Conservation (phyloP, 2,113 vertebrate species). For the Malurus alboscapulatus region DNA sequence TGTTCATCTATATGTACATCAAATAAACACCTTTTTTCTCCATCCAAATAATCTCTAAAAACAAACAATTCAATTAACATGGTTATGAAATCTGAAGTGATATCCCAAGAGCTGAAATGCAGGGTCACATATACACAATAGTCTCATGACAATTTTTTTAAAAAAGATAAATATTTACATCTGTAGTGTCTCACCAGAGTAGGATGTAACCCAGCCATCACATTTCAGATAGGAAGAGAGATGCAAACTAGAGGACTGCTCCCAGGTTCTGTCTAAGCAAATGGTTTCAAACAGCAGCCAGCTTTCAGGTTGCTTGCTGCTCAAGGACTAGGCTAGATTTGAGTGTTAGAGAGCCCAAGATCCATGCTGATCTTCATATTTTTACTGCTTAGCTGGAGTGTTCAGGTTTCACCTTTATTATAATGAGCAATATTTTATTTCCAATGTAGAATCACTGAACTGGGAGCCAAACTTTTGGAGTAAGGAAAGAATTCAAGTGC, state of each 20-base stretch:
- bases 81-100: neutral
- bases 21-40: neutral
- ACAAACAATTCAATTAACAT: neutral
- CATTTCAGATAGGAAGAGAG: accelerated
- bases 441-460: neutral
- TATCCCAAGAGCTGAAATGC: neutral
- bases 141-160: neutral
- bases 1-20: neutral
- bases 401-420: neutral
- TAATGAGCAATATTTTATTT: neutral
- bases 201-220: neutral
- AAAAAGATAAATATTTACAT: neutral
- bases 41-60: neutral
- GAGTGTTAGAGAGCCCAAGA: neutral
- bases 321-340: neutral
- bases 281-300: neutral
- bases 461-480: neutral
- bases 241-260: neutral
- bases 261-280: neutral
- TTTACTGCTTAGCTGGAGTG: neutral
- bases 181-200: neutral
- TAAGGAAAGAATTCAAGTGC: neutral
- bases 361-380: neutral
- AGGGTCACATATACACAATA: neutral
- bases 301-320: neutral